Base-by-base conservation (phyloP, 2,113 vertebrate species). In the Lonchura striata region DNA sequence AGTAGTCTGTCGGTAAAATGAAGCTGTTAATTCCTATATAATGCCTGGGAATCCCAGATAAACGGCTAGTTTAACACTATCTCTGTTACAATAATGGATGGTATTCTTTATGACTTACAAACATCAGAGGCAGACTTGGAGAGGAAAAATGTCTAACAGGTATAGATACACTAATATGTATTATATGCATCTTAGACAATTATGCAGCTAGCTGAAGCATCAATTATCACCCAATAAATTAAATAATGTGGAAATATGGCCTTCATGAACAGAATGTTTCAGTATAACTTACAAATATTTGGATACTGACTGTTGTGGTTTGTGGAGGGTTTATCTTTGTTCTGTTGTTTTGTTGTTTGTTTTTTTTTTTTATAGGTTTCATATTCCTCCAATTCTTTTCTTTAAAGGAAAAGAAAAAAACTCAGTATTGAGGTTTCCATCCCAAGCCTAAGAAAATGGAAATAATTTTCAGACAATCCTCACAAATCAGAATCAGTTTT, bases 371-470 rank as follows among this genome's bases (percentile, higher is more conserved):
- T 42, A 2, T 17, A 37, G 4, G 2, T 63, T 78, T 89, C 18
- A 27, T 64, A 35, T 76, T n/a, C 6, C 15, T 69, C 8, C 6
- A 13, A 23, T 65, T 68, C 1, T 82, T 9, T 59, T 59, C 2
- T 69, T 61, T 60, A 60, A 33, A 64, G 12, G 6, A 70, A 92
- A 85, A 74, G 4, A 2, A 37, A 63, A 84, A 31, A 20, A 7
- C 2, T 39, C 0, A 0, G 4, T 28, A 7, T 41, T 64, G 47
- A 81, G 2, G 7, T 70, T 83, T 75, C 60, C 13, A 70, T 57
- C 3, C 14, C 59, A 50, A 69, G 23, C 22, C 25, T 77, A 53
- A 57, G 7, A 86, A 35, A 65, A 47, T 2, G 47, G 9, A 74
- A 88, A 83, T 41, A n/a, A 7, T 72, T 72, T 85, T 44, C 57